phyloP scores from a whole-genome alignment of 2,888 invertebrate genomes.

The Laothoe populi region DNA sequence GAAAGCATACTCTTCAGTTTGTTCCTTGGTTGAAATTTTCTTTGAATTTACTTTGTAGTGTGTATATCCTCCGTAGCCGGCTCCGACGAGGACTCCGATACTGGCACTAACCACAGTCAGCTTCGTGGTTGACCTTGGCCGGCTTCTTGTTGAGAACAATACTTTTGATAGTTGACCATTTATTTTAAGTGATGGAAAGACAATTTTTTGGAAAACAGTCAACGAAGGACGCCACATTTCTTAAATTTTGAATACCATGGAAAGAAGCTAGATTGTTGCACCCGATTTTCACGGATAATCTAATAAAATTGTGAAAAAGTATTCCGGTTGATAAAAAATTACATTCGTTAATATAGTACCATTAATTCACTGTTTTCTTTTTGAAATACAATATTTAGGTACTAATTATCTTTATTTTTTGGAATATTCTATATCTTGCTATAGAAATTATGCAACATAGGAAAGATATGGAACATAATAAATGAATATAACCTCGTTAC shows the following conservation, averaged over 20 bases:
- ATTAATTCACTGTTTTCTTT: neutral
- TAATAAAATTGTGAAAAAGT: neutral
- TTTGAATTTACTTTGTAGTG: conserved; percentile 77
- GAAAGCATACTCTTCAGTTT: conserved; percentile 73
- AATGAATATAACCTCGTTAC: neutral
- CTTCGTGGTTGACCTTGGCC: conserved; percentile 73
- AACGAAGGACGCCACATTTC: conserved; percentile 75
- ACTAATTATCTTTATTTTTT: no score
- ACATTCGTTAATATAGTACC: neutral
- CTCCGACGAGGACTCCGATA: conserved; percentile 84
- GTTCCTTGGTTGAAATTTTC: conserved; percentile 50
- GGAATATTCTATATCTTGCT: neutral
- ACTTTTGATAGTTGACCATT: conserved; percentile 56
- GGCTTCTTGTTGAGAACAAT: conserved; percentile 67
- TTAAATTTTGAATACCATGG: conserved; percentile 28
- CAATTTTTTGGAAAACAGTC: conserved; percentile 63
- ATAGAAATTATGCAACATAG: conserved; percentile 12
- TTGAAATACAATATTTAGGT: neutral
- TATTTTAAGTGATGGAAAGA: conserved; percentile 62
- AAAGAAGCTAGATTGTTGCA: neutral
- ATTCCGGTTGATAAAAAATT: neutral
- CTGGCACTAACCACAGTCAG: conserved; percentile 84
- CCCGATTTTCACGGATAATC: conserved; percentile 6
- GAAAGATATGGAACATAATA: no score
- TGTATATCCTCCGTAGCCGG: conserved; percentile 81